Evolutionary conservation across 1,140 invertebrate genomes (phyloP).

Genomic region (Pogonomyrmex barbatus): DNA sequence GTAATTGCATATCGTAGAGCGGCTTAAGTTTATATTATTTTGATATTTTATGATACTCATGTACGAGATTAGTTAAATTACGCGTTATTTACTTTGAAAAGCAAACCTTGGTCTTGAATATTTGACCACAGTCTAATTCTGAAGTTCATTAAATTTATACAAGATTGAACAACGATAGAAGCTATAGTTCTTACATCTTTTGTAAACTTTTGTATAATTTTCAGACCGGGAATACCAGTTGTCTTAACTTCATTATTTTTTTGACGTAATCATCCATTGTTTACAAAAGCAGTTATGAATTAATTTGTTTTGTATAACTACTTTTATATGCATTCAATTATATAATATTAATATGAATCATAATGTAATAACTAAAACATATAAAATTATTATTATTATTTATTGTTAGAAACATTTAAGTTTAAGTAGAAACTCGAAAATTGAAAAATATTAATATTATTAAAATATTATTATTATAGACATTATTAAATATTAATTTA

Average conservation of each 20-base stretch:
- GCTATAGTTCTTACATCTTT: conserved; percentile 88
- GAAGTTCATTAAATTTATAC: conserved; percentile 87
- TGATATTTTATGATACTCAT: not conserved
- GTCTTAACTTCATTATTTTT: conserved; percentile 85
- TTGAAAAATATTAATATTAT: not conserved
- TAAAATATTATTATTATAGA: not conserved
- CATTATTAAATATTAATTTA: not conserved
- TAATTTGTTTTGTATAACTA: not conserved
- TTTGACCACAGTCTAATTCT: conserved; percentile 86
- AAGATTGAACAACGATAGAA: conserved; percentile 87
- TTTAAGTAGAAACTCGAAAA: not conserved
- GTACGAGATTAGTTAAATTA: not conserved
- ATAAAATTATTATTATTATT: not conserved
- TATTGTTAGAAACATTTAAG: not conserved
- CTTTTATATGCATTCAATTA: not conserved
- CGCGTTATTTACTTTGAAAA: conserved; percentile 84
- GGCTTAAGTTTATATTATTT: not conserved
- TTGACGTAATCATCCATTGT: conserved; percentile 71
- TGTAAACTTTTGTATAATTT: conserved; percentile 84
- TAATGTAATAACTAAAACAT: not conserved
- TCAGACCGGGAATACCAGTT: conserved; percentile 87
- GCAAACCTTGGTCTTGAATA: conserved; percentile 85
- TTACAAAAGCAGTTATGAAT: conserved; percentile 45
- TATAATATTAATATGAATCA: not conserved
- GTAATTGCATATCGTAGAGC: not conserved